phyloP scores from a whole-genome alignment of 2,113 vertebrate species.

The Sphaerodactylus townsendi region DNA sequence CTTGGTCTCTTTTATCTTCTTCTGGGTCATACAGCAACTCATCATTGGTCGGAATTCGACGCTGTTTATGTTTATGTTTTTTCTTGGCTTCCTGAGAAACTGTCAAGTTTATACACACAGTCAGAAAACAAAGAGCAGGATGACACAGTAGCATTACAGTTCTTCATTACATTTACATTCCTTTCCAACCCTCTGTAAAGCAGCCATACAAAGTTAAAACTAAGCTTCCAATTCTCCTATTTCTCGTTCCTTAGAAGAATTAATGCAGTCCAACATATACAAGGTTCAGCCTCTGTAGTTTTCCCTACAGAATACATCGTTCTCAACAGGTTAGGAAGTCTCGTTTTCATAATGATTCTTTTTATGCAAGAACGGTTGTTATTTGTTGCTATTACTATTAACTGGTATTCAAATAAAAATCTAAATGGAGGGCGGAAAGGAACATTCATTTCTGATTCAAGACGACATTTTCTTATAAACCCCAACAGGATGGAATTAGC shows the following conservation, averaged over 20 bases:
- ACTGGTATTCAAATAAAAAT: too few relatives aligned
- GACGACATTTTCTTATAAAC: background rate
- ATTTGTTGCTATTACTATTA: too few relatives aligned
- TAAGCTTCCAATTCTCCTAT: too few relatives aligned
- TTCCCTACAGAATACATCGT: background rate
- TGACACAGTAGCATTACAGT: background rate
- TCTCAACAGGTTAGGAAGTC: background rate
- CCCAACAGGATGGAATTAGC: background rate
- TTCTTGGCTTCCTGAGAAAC: conserved; percentile 69
- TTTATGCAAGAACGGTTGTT: too few relatives aligned
- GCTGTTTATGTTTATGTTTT: conserved; percentile 73
- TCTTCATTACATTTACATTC: background rate
- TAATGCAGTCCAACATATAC: rapidly evolving
- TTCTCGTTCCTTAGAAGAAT: background rate
- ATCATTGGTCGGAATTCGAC: conserved; percentile 85
- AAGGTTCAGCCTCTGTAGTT: background rate
- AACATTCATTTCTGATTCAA: background rate
- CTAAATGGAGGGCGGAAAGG: too few relatives aligned
- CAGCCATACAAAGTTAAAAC: too few relatives aligned
- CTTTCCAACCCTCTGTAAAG: background rate
- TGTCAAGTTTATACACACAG: conserved; percentile 40
- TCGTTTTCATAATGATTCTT: too few relatives aligned
- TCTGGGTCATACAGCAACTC: conserved; percentile 95
- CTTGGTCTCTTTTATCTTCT: conserved; percentile 90
- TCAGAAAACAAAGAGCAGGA: background rate